Percentiles rank a stretch among this genome's conserved stretches.
phyloP scores from a whole-genome alignment of 92 coral and sea anemone species.

The Desmophyllum pertusum region DNA sequence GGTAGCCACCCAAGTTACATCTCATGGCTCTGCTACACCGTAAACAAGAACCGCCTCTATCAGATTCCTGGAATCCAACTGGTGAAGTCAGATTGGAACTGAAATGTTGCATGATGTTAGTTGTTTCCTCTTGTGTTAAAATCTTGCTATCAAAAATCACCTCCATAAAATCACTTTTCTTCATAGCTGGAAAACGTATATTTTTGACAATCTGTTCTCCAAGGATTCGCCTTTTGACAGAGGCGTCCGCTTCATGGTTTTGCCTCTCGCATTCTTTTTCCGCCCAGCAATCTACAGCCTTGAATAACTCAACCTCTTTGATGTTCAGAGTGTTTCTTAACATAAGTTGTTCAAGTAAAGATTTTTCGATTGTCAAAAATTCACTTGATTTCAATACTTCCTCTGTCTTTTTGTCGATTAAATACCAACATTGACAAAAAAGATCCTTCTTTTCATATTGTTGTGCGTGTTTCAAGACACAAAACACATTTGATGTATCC shows the following conservation, averaged over 20 bases:
- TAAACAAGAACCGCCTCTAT: slow-evolving; percentile 5
- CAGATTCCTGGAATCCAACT: background rate
- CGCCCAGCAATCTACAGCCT: slow-evolving; percentile 5
- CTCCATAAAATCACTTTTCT: slow-evolving; percentile 9
- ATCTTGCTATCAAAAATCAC: background rate
- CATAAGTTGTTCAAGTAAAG: background rate
- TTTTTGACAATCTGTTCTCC: slow-evolving; percentile 5
- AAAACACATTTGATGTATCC: background rate
- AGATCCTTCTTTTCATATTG: background rate
- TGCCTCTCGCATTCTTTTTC: background rate
- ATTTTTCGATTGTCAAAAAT: background rate
- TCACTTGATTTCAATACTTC: slow-evolving; percentile 16
- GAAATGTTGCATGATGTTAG: background rate
- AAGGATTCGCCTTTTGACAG: slow-evolving; percentile 15
- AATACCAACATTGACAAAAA: background rate
- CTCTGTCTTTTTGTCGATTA: background rate
- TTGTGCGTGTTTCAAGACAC: slow-evolving; percentile 3
- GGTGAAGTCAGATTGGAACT: background rate
- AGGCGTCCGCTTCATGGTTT: background rate
- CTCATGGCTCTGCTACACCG: slow-evolving; percentile 2
- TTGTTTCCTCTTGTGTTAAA: slow-evolving; percentile 1
- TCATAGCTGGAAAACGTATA: slow-evolving; percentile 13
- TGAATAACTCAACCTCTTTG: background rate
- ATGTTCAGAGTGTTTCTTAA: background rate
- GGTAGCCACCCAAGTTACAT: background rate